phyloP scores from a whole-genome alignment of 2,888 invertebrate species.

The Maniola hyperantus region DNA sequence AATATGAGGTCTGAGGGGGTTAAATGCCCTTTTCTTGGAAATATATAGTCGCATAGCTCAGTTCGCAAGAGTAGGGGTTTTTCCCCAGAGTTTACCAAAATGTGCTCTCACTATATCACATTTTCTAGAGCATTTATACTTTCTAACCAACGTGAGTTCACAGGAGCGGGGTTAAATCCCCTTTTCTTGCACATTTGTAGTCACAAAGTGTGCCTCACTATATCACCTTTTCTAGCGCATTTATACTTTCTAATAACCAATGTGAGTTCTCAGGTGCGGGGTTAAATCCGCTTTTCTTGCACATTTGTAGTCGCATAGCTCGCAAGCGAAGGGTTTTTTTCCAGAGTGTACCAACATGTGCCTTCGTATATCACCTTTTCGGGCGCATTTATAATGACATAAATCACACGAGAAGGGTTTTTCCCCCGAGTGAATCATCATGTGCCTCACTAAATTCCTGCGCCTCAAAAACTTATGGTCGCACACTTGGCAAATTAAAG shows the following conservation, averaged over 20 bases:
- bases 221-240: not conserved
- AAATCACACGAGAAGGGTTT: slow-evolving; percentile 8
- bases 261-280: not conserved
- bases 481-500: not conserved
- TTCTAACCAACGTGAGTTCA: not conserved
- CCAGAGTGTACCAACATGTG: not conserved
- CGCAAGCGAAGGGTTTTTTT: not conserved
- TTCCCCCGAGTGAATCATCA: not conserved
- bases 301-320: not conserved
- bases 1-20: too few species aligned
- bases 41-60: too few species aligned
- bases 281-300: not conserved
- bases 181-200: not conserved
- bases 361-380: not conserved
- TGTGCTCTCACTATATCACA: too few species aligned
- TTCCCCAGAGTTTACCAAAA: too few species aligned
- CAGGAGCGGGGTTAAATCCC: not conserved
- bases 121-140: not conserved
- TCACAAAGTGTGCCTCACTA: not conserved
- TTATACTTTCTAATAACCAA: not conserved
- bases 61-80: too few species aligned
- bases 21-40: too few species aligned
- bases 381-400: not conserved
- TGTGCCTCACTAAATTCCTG: not conserved
- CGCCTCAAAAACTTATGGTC: not conserved